A percentile compares a stretch with the other conserved stretches of the same genome.
Conservation (phyloP, 2,888 invertebrate genomes). For the Dendrolimus houi region DNA sequence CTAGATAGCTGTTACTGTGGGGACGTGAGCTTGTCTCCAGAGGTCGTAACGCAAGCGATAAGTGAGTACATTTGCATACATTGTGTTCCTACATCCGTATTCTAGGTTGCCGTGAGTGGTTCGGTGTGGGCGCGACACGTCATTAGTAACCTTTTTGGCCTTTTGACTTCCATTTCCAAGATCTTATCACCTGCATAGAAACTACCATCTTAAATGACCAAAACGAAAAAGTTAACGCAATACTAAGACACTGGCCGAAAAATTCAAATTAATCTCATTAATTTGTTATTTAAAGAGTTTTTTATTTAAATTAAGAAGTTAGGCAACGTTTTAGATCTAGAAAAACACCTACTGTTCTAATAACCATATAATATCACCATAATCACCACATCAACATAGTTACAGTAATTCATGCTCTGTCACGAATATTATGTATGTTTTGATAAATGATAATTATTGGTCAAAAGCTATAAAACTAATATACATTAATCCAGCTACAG, state of each 20-base stretch:
- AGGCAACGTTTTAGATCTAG: neutral
- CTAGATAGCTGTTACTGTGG: slow-evolving; percentile 54
- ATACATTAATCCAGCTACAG: too few relatives aligned
- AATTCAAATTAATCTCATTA: neutral
- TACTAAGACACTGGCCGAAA: neutral
- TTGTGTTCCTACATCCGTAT: slow-evolving; percentile 47
- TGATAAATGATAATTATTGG: too few relatives aligned
- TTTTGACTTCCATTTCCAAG: neutral
- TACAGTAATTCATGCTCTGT: neutral
- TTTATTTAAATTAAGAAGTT: neutral
- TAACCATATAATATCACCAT: neutral
- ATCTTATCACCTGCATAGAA: neutral
- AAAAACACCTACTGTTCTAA: neutral
- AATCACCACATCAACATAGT: neutral
- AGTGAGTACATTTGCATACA: slow-evolving; percentile 65
- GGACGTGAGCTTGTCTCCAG: slow-evolving; percentile 48
- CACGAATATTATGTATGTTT: neutral
- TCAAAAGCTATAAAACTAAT: too few relatives aligned
- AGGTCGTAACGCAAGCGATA: slow-evolving; percentile 54
- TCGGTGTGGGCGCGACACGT: slow-evolving; percentile 65
- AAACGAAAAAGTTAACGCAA: neutral
- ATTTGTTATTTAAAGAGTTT: neutral
- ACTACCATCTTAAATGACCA: neutral
- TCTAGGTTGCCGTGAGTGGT: slow-evolving; percentile 24
- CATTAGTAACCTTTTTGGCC: slow-evolving; percentile 34